These are phyloP conservation scores for Echinarachnius parma DNA, from an alignment of 53 echinoderm and acorn worm genomes.

Conservation along the genomic window DNA sequence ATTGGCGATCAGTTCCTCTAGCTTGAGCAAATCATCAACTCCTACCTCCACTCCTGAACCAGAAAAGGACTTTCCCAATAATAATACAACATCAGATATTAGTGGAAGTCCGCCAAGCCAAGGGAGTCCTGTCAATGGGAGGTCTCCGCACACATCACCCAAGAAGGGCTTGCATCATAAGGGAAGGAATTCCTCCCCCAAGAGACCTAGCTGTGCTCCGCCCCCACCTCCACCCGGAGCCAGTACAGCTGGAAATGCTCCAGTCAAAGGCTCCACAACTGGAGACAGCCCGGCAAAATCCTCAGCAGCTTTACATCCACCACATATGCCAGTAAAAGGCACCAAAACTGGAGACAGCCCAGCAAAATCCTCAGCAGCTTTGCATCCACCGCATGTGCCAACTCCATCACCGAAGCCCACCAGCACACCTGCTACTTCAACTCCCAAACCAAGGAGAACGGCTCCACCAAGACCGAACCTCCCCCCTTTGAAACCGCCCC, in stretches of 20 bases:
- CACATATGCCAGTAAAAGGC: too few relatives aligned
- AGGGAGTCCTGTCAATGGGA: conserved; percentile 31
- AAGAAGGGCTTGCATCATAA: conserved; percentile 22
- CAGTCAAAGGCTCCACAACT: too few relatives aligned
- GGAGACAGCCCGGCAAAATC: neutral
- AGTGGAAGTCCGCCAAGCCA: conserved; percentile 24
- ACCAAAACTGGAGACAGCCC: neutral
- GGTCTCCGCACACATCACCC: conserved; percentile 28
- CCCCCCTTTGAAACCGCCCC: conserved; percentile 11
- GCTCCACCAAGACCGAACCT: conserved; percentile 33
- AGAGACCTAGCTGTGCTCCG: conserved; percentile 23
- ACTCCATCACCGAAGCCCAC: conserved; percentile 5
- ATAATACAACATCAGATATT: conserved; percentile 2
- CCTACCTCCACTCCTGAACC: conserved; percentile 15
- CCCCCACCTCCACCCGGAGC: conserved; percentile 38
- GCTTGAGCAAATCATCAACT: neutral
- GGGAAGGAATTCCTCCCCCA: conserved; percentile 34
- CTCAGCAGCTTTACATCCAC: too few relatives aligned
- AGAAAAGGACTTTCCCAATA: neutral
- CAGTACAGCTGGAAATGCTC: too few relatives aligned
- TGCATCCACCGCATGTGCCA: neutral
- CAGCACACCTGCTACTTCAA: neutral
- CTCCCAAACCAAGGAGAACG: conserved; percentile 26
- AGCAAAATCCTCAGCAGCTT: neutral
- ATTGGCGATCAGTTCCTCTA: too few relatives aligned